phyloP scores from a whole-genome alignment of 2,888 invertebrate genomes.

The Netelia fuscicornis region DNA sequence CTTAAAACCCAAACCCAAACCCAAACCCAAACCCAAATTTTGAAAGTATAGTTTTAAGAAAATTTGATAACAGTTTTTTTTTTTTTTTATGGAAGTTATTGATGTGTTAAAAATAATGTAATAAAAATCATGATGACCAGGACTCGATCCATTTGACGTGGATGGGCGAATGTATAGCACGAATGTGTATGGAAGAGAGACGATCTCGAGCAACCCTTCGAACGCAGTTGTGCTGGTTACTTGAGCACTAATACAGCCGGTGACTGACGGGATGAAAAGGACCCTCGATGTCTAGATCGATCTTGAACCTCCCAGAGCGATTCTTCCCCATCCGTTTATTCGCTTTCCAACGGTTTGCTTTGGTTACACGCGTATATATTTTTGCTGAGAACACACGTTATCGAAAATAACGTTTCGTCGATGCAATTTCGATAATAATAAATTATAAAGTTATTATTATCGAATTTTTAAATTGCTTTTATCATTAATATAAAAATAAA shows the following conservation, averaged over 20 bases:
- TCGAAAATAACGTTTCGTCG: too few relatives aligned
- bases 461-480: too few relatives aligned
- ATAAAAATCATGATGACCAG: background rate
- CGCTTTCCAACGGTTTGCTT: conserved; percentile 2
- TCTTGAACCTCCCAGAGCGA: conserved; percentile 27
- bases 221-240: conserved; percentile 25
- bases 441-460: too few relatives aligned
- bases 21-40: too few relatives aligned
- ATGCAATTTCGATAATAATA: too few relatives aligned
- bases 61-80: too few relatives aligned
- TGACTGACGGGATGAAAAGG: conserved; percentile 42
- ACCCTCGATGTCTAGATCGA: conserved; percentile 42
- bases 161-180: background rate
- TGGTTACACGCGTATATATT: background rate
- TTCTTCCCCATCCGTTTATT: conserved; percentile 13
- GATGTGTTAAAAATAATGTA: background rate
- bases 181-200: background rate
- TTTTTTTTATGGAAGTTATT: background rate
- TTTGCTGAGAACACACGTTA: background rate
- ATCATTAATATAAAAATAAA: background rate
- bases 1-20: too few relatives aligned
- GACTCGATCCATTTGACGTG: background rate
- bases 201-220: conserved; percentile 6
- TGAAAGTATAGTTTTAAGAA: too few relatives aligned
- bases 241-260: conserved; percentile 10